These are phyloP conservation scores for Diplazon laetatorius DNA, from an alignment of 2,888 invertebrate genomes.

Conservation along the genomic window DNA sequence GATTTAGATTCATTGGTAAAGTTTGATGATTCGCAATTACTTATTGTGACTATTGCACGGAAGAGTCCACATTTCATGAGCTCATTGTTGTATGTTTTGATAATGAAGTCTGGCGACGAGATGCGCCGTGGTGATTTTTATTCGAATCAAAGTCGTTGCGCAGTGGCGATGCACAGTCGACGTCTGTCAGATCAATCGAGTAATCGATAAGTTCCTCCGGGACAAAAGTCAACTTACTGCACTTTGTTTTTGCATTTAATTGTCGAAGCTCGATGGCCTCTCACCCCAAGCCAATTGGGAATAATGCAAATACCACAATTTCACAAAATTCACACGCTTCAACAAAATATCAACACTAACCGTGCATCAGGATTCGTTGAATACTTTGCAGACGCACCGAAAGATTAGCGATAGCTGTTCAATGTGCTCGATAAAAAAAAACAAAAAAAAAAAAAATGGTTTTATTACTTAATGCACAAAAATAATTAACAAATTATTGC, in stretches of 20 bases:
- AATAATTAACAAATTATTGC: too few species aligned
- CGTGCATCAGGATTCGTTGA: too few species aligned
- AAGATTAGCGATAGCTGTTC: too few species aligned
- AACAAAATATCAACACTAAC: neutral
- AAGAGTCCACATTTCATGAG: neutral
- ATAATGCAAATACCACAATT: neutral
- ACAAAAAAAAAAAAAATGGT: too few species aligned
- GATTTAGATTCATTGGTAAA: neutral
- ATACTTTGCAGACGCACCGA: too few species aligned
- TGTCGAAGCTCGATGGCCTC: neutral
- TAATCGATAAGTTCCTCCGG: neutral
- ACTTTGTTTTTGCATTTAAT: neutral
- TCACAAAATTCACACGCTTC: neutral
- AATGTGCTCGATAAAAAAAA: too few species aligned
- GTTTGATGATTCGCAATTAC: neutral
- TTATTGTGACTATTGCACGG: neutral
- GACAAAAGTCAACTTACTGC: too few species aligned
- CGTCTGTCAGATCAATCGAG: neutral
- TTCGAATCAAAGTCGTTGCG: neutral
- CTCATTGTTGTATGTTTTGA: neutral
- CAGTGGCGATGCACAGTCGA: neutral
- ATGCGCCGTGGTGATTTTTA: neutral
- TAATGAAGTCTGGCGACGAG: neutral
- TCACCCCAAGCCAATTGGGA: neutral
- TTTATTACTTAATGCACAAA: too few species aligned